Base-by-base conservation (phyloP, 2,113 vertebrate genomes). In the Anseranas semipalmata region DNA sequence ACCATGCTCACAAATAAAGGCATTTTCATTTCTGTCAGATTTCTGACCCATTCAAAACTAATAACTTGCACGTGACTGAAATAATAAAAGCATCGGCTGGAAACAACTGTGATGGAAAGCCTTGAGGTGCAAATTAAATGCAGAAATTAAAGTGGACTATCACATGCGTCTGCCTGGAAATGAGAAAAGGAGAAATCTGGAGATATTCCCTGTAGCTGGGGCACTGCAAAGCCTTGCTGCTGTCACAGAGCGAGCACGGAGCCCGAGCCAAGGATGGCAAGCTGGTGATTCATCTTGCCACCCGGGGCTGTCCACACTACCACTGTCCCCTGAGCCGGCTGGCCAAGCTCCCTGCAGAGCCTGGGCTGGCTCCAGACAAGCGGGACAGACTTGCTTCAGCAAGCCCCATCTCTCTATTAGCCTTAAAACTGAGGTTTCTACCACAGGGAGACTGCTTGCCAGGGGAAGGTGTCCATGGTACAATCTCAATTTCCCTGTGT, bases 1-100 rank as follows among this genome's bases (percentile, higher is more conserved):
- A 48, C 65, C 65, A 39, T 1, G 7, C 87, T 86, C 66, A 24
- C 71, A 91, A 89, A 96, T 87, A 91, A 87, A 89, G 91, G 85
- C 59, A 50, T 89, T 93, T 77, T 52, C 85, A 58, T 76, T 87
- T 89, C 89, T 93, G 81, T 87, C 88, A 72, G 37, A 67, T 87
- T 91, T 72, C 77, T 76, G 78, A 62, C 68, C 93, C 22, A 48
- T n/a, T 89, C 72, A 50, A 35, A 93, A 73, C n/a, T 76, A 72
- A 94, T 72, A 80, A 80, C 63, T 18, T 27, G 22, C 72, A 63
- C 6, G 15, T 83, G 91, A 56, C 72, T 7, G 62, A 72, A 76
- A 76, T 92, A 50, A 76, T 43, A 43, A 84, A 37, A 59, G 22
- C 35, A 8, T 15, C 0, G 2, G 1, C 82, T 87, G 73, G 50